Percentiles rank a stretch among this genome's conserved stretches.
These are phyloP conservation scores for Chaetophractus vellerosus DNA, from an alignment of 2,797 vertebrate genomes.

Conservation along the genomic window DNA sequence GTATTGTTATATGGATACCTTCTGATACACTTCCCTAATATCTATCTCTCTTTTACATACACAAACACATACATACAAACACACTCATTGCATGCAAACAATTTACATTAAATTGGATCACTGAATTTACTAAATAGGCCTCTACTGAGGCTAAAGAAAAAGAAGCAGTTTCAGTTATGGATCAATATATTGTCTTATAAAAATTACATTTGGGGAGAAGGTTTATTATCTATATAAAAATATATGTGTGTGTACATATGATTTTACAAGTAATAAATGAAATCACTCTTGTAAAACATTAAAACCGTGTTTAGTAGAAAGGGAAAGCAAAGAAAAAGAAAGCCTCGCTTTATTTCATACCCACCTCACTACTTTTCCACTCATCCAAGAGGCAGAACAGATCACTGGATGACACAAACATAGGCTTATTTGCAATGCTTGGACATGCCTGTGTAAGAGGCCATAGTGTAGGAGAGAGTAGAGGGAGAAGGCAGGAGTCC, in stretches of 20 bases:
- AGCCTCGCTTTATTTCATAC: slow-evolving; percentile 1
- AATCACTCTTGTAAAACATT: slow-evolving; percentile 15
- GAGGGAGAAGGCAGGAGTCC: neutral
- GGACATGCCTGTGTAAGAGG: neutral
- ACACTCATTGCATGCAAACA: neutral
- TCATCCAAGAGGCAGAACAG: neutral
- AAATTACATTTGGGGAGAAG: slow-evolving; percentile 10
- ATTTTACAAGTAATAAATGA: slow-evolving; percentile 46
- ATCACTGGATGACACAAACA: neutral
- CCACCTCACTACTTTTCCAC: neutral
- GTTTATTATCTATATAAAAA: neutral
- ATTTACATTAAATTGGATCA: neutral
- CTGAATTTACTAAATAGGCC: slow-evolving; percentile 25
- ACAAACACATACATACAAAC: neutral
- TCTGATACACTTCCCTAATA: neutral
- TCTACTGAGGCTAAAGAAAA: neutral
- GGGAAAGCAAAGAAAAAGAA: neutral
- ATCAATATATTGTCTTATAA: slow-evolving; percentile 33
- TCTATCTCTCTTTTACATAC: neutral
- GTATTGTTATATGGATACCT: neutral
- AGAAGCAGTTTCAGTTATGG: neutral
- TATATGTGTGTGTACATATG: neutral
- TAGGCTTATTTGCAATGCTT: neutral
- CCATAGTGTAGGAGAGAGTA: neutral
- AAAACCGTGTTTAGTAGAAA: neutral